Conservation (phyloP, 2,113 vertebrate genomes). For the Tiliqua scincoides region DNA sequence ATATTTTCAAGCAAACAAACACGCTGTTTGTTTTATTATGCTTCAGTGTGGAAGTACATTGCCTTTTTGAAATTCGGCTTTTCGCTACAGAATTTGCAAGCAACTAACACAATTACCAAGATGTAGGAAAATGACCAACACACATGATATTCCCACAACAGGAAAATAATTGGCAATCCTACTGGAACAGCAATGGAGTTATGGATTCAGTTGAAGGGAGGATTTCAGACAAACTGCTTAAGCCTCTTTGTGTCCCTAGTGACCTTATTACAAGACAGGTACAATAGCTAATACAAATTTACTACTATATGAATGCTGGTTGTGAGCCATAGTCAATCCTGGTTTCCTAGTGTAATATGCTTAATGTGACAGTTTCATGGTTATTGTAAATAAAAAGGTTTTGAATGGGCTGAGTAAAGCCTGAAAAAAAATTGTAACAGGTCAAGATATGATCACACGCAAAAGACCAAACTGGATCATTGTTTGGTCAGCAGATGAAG, state of each 20-base stretch:
- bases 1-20: background rate
- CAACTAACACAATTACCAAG: background rate
- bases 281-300: background rate
- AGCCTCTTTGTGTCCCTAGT: background rate
- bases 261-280: background rate
- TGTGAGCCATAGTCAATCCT: too few species aligned
- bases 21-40: background rate
- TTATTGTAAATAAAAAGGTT: background rate
- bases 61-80: background rate
- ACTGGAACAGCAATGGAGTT: background rate
- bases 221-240: background rate
- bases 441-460: background rate
- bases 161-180: background rate
- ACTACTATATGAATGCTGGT: too few species aligned
- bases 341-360: background rate
- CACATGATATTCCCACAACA: background rate
- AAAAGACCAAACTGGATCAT: background rate
- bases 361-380: background rate
- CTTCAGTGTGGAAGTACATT: background rate
- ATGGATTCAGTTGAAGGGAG: too few species aligned
- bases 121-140: background rate
- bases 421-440: too few species aligned
- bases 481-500: background rate
- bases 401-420: background rate
- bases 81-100: background rate